phyloP scores from a whole-genome alignment of 1,140 invertebrate species.

The Hydropsyche tenuis region DNA sequence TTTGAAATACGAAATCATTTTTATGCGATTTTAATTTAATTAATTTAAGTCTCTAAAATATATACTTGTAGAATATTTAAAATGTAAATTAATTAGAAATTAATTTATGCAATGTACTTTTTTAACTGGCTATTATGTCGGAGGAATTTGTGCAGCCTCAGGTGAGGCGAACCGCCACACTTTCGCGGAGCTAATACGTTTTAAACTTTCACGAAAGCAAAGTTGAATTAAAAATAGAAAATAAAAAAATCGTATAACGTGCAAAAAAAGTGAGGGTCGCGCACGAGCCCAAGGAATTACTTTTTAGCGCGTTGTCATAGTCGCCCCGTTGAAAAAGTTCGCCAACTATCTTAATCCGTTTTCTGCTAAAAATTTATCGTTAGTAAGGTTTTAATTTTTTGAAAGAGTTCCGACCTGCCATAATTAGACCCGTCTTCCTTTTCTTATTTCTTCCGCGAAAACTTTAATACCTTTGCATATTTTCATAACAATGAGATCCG shows the following conservation, averaged over 20 bases:
- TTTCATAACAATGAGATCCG: too few relatives aligned
- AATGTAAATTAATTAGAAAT: too few relatives aligned
- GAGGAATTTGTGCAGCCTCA: slow-evolving; percentile 3
- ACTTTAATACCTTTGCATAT: too few relatives aligned
- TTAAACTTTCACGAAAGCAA: slow-evolving; percentile 19
- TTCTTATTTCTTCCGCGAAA: not conserved
- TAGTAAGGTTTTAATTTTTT: slow-evolving; percentile 12
- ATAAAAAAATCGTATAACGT: too few relatives aligned
- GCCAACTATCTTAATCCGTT: slow-evolving; percentile 23
- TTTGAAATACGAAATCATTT: too few relatives aligned
- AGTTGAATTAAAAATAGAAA: too few relatives aligned
- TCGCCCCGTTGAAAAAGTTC: slow-evolving; percentile 16
- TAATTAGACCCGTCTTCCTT: slow-evolving; percentile 3
- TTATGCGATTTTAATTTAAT: too few relatives aligned
- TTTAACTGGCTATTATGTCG: too few relatives aligned
- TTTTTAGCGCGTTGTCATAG: slow-evolving; percentile 11
- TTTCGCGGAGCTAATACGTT: slow-evolving; percentile 6
- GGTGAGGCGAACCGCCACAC: not conserved
- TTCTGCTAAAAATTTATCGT: slow-evolving; percentile 12
- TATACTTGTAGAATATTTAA: too few relatives aligned
- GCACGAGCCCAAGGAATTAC: not conserved
- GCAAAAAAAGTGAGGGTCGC: too few relatives aligned
- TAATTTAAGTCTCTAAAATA: too few relatives aligned
- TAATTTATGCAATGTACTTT: too few relatives aligned
- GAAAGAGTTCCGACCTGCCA: not conserved